Conservation (phyloP, 2,888 invertebrate genomes). For the Lypha dubia region DNA sequence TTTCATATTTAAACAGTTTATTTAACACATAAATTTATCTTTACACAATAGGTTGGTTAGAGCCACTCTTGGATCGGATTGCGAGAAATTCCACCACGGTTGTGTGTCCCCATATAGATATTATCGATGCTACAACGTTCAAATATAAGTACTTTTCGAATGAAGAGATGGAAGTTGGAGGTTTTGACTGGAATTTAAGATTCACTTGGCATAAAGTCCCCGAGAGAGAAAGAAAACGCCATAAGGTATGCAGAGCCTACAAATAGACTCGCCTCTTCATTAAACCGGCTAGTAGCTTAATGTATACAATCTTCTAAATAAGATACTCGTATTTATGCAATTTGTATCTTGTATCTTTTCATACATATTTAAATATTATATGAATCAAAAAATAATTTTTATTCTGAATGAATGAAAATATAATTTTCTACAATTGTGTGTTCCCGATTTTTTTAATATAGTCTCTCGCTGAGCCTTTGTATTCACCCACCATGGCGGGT, state of each 20-base stretch:
- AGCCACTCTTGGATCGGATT: constrained; percentile 95
- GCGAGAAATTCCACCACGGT: constrained; percentile 93
- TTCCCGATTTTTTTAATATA: constrained; percentile 74
- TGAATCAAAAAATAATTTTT: no score
- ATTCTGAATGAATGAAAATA: no score
- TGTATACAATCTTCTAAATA: no score
- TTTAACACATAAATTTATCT: no score
- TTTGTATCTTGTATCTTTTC: no score
- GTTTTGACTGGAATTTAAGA: constrained; percentile 96
- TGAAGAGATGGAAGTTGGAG: constrained; percentile 90
- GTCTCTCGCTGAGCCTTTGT: constrained; percentile 93
- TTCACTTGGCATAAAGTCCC: constrained; percentile 99
- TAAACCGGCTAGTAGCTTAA: no score
- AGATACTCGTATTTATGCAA: no score
- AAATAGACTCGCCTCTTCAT: no score
- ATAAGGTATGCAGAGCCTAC: constrained; percentile 86
- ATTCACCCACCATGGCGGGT: constrained; percentile 99
- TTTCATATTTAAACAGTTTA: no score
- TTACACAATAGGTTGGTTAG: constrained; percentile 90
- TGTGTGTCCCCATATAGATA: constrained; percentile 97
- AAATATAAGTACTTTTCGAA: constrained; percentile 91
- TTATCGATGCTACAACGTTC: constrained; percentile 95
- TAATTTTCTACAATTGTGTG: no score
- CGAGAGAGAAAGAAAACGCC: constrained; percentile 93
- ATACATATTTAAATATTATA: no score